These are phyloP conservation scores for Philereme vetulata DNA, from an alignment of 2,888 invertebrate genomes.

Conservation along the genomic window DNA sequence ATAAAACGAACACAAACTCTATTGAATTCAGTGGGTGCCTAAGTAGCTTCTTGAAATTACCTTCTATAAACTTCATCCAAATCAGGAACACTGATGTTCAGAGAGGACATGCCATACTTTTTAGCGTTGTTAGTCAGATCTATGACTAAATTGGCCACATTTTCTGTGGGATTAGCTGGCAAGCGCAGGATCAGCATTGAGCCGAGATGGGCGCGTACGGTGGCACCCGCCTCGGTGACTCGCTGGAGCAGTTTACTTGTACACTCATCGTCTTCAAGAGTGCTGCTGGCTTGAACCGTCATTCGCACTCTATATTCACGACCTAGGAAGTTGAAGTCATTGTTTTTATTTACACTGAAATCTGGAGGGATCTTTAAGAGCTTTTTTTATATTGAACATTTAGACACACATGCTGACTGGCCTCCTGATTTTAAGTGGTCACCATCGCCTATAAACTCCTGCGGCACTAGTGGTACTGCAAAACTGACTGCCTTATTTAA, in stretches of 20 bases:
- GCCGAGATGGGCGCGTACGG: constrained; percentile 63
- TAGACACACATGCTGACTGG: too few relatives aligned
- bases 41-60: constrained; percentile 48
- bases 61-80: constrained; percentile 68
- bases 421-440: too few relatives aligned
- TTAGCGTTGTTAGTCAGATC: constrained; percentile 50
- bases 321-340: too few relatives aligned
- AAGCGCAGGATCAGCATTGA: constrained; percentile 62
- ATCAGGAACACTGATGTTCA: constrained; percentile 67
- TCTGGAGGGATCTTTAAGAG: too few relatives aligned
- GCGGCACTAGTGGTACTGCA: too few relatives aligned
- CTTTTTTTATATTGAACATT: too few relatives aligned
- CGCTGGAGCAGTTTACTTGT: constrained; percentile 45
- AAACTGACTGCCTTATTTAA: too few relatives aligned
- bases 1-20: too few relatives aligned
- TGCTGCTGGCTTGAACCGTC: constrained; percentile 50
- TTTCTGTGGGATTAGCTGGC: constrained; percentile 58
- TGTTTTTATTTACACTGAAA: too few relatives aligned
- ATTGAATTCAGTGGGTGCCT: too few relatives aligned
- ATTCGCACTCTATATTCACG: constrained; percentile 62
- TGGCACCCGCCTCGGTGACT: constrained; percentile 52
- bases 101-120: constrained; percentile 57
- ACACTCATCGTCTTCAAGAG: constrained; percentile 42
- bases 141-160: constrained; percentile 54
- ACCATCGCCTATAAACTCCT: too few relatives aligned